Conservation (phyloP, 1,140 invertebrate genomes). For the Ceratina calcarata region DNA sequence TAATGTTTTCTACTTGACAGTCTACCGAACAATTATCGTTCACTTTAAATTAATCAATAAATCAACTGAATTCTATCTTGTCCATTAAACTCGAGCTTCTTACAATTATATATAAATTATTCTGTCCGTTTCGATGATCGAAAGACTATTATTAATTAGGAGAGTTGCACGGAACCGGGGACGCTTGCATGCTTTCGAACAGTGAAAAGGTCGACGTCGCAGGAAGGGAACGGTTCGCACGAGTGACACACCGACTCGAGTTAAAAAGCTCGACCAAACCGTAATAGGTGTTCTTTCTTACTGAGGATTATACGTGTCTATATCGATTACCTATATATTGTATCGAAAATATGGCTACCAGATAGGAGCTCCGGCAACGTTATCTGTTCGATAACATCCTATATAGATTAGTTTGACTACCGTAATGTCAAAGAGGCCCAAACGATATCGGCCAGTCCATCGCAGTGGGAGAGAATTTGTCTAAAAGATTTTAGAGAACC, state of each 20-base stretch:
- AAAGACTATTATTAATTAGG: too few species aligned
- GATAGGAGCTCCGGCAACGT: slow-evolving; percentile 79
- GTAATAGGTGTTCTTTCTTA: slow-evolving; percentile 58
- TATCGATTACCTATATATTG: slow-evolving; percentile 79
- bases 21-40: neutral
- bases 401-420: slow-evolving; percentile 76
- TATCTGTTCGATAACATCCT: slow-evolving; percentile 75
- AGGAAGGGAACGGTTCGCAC: too few species aligned
- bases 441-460: slow-evolving; percentile 47
- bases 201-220: too few species aligned
- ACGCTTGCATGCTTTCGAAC: neutral
- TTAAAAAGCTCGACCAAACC: slow-evolving; percentile 1
- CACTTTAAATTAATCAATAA: neutral
- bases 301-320: slow-evolving; percentile 71
- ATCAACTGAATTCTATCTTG: neutral
- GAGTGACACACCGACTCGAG: neutral
- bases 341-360: slow-evolving; percentile 79
- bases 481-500: too few species aligned
- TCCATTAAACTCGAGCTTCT: neutral
- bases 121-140: neutral
- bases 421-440: slow-evolving; percentile 47
- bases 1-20: neutral
- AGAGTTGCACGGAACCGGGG: neutral
- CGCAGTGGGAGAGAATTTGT: neutral
- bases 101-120: neutral